A percentile compares a stretch with the other conserved stretches of the same genome.
These are phyloP conservation scores for Stramonita haemastoma DNA, from an alignment of 2,888 invertebrate species.

Conservation along the genomic window DNA sequence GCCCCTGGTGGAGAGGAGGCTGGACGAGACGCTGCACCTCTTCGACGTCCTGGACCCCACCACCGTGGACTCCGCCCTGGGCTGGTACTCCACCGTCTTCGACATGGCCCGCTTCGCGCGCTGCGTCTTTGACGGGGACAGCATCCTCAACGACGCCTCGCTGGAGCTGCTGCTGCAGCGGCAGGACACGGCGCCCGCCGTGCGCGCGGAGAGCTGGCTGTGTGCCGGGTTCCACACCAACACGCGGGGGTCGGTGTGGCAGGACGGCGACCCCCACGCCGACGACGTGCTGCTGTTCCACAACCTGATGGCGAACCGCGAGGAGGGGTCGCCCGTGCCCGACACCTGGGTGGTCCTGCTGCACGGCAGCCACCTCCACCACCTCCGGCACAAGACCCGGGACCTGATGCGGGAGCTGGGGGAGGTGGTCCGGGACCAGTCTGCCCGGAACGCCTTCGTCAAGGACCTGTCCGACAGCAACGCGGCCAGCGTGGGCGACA, in stretches of 20 bases:
- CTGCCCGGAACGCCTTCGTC: constrained; percentile 54
- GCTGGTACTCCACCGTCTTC: constrained; percentile 72
- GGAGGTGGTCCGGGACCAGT: constrained; percentile 35
- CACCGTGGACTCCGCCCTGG: constrained; percentile 68
- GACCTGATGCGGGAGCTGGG: constrained; percentile 55
- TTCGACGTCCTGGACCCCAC: constrained; percentile 50
- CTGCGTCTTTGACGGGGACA: constrained; percentile 54
- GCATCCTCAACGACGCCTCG: constrained; percentile 59
- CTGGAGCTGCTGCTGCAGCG: constrained; percentile 54
- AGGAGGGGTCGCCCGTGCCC: constrained; percentile 38
- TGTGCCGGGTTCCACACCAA: constrained; percentile 62
- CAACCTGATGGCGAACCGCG: constrained; percentile 51
- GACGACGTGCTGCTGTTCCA: constrained; percentile 67
- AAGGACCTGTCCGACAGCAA: constrained; percentile 65
- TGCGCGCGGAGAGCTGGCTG: constrained; percentile 59
- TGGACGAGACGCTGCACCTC: constrained; percentile 27
- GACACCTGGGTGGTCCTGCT: constrained; percentile 65
- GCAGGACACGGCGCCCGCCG: constrained; percentile 46
- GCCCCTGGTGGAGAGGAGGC: constrained; percentile 1
- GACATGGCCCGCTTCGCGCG: constrained; percentile 69
- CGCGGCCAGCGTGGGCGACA: constrained; percentile 50
- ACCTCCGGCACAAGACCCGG: constrained; percentile 59
- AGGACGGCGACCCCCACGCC: constrained; percentile 62
- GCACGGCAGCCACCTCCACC: constrained; percentile 58
- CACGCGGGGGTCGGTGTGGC: constrained; percentile 65